These are phyloP conservation scores for Atta cephalotes DNA, from an alignment of 1,140 invertebrate species.

Conservation along the genomic window DNA sequence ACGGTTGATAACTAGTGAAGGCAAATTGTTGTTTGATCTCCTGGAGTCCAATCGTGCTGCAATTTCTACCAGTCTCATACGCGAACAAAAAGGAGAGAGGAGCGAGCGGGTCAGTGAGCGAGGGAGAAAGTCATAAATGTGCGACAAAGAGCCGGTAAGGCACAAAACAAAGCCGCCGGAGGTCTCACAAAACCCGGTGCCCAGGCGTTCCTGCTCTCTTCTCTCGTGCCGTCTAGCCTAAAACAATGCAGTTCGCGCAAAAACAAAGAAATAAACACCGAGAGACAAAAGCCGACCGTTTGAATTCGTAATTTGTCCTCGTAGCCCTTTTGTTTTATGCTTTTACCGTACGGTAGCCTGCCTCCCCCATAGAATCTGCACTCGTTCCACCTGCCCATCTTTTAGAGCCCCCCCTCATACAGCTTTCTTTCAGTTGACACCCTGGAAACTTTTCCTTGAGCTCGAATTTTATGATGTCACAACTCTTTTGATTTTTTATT, in stretches of 20 bases:
- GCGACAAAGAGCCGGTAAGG: conserved; percentile 36
- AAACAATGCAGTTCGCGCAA: conserved; percentile 83
- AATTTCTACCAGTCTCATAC: conserved; percentile 31
- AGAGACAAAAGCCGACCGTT: conserved; percentile 84
- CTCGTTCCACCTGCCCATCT: conserved; percentile 37
- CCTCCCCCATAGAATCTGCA: conserved; percentile 69
- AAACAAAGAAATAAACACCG: conserved; percentile 85
- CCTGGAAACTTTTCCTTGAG: conserved; percentile 48
- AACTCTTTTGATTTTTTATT: conserved; percentile 62
- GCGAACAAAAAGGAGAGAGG: conserved; percentile 38
- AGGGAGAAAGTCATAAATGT: conserved; percentile 40
- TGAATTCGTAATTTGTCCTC: conserved; percentile 85
- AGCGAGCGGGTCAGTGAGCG: conserved; percentile 60
- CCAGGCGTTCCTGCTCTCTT: conserved; percentile 42
- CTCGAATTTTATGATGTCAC: conserved; percentile 57
- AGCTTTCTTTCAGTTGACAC: conserved; percentile 48
- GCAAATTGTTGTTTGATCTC: conserved; percentile 26
- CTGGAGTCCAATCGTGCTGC: conserved; percentile 32
- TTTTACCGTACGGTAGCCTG: conserved; percentile 64
- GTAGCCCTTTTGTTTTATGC: conserved; percentile 81
- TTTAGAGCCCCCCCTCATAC: conserved; percentile 1
- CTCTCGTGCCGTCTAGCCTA: conserved; percentile 36
- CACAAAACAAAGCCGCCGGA: conserved; percentile 64
- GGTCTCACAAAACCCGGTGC: conserved; percentile 60
- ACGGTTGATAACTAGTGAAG: background rate